Evolutionary conservation across 2,113 vertebrate genomes (phyloP).

Genomic region (Pseudorectes ferrugineus): DNA sequence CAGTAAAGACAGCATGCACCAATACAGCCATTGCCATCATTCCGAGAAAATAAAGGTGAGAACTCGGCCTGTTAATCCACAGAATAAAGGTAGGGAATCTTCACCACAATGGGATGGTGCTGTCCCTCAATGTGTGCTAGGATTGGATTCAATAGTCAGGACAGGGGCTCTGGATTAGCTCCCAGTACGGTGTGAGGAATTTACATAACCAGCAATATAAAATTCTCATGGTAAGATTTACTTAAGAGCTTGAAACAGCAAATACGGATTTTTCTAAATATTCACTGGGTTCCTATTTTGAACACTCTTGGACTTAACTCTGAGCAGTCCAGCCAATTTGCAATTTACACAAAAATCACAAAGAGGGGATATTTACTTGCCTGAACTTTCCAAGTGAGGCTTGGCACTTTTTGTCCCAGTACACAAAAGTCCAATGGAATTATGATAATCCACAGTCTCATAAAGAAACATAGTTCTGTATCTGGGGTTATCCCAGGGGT

Average conservation of each 20-base stretch:
- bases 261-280: background rate
- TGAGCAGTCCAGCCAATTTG: background rate
- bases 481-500: background rate
- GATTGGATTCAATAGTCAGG: background rate
- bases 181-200: background rate
- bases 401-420: background rate
- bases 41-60: background rate
- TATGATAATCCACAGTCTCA: background rate
- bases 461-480: background rate
- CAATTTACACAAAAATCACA: background rate
- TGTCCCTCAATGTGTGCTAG: background rate
- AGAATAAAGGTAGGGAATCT: background rate
- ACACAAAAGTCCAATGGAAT: background rate
- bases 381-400: background rate
- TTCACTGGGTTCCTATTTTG: background rate
- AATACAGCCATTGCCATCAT: background rate
- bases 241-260: background rate
- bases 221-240: background rate
- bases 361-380: background rate
- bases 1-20: background rate
- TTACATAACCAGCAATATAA: background rate
- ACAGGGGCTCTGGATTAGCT: background rate
- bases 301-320: background rate
- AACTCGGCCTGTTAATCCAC: background rate
- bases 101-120: background rate